Evolutionary conservation across 1,140 invertebrate genomes (phyloP).

Genomic region (Ptiloglossa arizonensis): DNA sequence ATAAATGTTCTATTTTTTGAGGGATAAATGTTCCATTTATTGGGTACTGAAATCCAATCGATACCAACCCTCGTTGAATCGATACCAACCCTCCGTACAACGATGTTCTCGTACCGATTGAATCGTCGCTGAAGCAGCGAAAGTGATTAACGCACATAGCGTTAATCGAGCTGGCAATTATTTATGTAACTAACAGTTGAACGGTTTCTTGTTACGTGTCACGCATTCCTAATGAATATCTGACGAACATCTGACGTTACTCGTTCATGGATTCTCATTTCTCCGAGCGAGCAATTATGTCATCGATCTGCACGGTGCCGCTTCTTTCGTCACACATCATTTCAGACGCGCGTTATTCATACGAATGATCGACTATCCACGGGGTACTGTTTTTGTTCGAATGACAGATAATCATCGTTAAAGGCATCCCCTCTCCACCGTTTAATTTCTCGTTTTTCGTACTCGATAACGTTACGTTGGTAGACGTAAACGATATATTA

Average conservation of each 20-base stretch:
- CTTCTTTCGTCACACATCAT: background rate
- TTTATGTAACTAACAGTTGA: constrained; percentile 44
- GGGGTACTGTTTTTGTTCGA: background rate
- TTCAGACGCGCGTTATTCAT: background rate
- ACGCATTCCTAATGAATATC: constrained; percentile 35
- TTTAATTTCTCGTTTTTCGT: background rate
- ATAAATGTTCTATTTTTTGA: too few species aligned
- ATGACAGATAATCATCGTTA: background rate
- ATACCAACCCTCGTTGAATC: too few species aligned
- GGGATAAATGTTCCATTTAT: too few species aligned
- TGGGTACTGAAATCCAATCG: too few species aligned
- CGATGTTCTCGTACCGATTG: background rate
- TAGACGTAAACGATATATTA: too few species aligned
- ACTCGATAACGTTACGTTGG: too few species aligned
- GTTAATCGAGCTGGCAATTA: constrained; percentile 34
- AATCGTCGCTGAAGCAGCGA: background rate
- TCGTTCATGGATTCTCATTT: background rate
- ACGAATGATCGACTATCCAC: background rate
- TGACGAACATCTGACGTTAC: constrained; percentile 5
- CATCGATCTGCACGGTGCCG: background rate
- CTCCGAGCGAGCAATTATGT: constrained; percentile 6
- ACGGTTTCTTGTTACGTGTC: constrained; percentile 14
- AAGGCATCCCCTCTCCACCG: too few species aligned
- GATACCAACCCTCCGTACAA: too few species aligned
- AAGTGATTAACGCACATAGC: constrained; percentile 11